These are phyloP conservation scores for Neodiprion virginianus DNA, from an alignment of 1,140 invertebrate species.

Conservation along the genomic window DNA sequence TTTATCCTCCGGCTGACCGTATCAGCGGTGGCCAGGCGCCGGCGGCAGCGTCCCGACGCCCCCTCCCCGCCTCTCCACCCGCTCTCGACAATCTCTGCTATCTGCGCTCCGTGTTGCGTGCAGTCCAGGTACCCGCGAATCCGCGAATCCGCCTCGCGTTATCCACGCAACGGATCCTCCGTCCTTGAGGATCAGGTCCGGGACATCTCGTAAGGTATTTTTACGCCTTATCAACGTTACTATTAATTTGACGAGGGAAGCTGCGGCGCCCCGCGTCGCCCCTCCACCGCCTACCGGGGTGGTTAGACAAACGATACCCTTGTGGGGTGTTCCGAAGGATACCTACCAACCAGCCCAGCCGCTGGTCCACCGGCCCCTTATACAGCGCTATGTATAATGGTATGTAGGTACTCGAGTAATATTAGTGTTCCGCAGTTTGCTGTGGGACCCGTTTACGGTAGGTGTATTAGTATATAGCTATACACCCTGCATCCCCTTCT, in stretches of 20 bases:
- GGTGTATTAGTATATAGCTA: neutral
- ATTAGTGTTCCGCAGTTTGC: constrained; percentile 19
- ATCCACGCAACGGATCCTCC: neutral
- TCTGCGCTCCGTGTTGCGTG: neutral
- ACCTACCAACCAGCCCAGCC: constrained; percentile 52
- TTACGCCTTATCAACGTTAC: constrained; percentile 47
- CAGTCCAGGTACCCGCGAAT: neutral
- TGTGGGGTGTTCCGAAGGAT: constrained; percentile 57
- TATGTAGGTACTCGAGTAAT: constrained; percentile 49
- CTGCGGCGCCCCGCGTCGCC: neutral
- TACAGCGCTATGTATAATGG: constrained; percentile 47
- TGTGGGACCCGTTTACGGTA: too few relatives aligned
- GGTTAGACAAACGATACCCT: constrained; percentile 58
- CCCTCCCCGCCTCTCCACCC: constrained; percentile 18
- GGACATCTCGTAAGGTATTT: constrained; percentile 44
- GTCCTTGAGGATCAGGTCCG: too few relatives aligned
- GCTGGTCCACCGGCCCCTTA: constrained; percentile 33
- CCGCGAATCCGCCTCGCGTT: constrained; percentile 11
- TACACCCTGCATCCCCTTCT: too few relatives aligned
- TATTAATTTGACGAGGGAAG: constrained; percentile 37
- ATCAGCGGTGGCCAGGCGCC: constrained; percentile 52
- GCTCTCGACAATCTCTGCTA: constrained; percentile 2
- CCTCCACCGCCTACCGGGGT: constrained; percentile 27
- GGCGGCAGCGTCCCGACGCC: constrained; percentile 32
- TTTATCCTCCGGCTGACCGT: constrained; percentile 58